A percentile compares a stretch with the other conserved stretches of the same genome.
These are phyloP conservation scores for Mesocricetus auratus DNA, from an alignment of 2,113 vertebrate species.

Conservation along the genomic window DNA sequence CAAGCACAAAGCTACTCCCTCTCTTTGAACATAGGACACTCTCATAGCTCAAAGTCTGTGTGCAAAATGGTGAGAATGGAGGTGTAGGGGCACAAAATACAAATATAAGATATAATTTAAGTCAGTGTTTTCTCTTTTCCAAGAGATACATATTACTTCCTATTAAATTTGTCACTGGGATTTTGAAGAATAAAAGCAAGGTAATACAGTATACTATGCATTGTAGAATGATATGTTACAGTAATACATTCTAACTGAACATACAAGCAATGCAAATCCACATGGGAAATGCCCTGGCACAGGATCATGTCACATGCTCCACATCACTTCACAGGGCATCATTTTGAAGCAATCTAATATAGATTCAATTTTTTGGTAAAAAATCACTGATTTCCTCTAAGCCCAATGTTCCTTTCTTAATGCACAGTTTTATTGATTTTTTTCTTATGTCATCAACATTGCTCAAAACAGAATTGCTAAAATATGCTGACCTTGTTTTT, in stretches of 20 bases:
- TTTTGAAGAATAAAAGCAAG: slow-evolving; percentile 15
- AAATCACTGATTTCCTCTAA: slow-evolving; percentile 40
- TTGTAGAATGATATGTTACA: not conserved
- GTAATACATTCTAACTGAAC: not conserved
- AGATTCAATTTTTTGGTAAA: not conserved
- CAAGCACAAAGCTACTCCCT: not conserved
- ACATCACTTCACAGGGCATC: too few species aligned
- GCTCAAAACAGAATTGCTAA: slow-evolving; percentile 52
- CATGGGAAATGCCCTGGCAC: not conserved
- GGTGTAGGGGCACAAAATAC: not conserved
- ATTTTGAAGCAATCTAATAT: not conserved
- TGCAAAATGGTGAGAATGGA: not conserved
- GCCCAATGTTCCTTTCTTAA: slow-evolving; percentile 13
- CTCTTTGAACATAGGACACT: not conserved
- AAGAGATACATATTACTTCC: not conserved
- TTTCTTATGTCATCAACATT: not conserved
- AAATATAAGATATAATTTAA: not conserved
- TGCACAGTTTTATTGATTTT: slow-evolving; percentile 67
- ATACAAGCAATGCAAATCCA: not conserved
- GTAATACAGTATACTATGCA: not conserved
- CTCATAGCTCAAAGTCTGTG: not conserved
- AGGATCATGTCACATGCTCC: not conserved
- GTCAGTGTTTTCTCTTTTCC: not conserved
- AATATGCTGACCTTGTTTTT: slow-evolving; percentile 60
- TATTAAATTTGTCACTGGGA: not conserved